Percentiles rank a stretch among this genome's conserved stretches.
These are phyloP conservation scores for Pomacea maculata DNA, from an alignment of 1,140 invertebrate species.

Conservation along the genomic window DNA sequence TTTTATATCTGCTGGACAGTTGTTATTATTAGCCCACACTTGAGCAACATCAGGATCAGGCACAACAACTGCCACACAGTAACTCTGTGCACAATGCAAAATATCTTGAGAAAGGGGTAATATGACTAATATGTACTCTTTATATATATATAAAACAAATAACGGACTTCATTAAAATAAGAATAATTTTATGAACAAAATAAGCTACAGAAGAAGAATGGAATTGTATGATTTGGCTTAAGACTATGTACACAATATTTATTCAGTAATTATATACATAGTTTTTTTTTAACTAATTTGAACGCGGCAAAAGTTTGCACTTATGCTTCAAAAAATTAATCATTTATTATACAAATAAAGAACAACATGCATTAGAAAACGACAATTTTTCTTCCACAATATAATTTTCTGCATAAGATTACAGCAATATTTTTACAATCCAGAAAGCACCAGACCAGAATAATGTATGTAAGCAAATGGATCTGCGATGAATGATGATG, in stretches of 20 bases:
- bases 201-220: too few species aligned
- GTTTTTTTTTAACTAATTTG: too few species aligned
- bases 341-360: too few species aligned
- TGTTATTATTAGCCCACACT: slow-evolving; percentile 83
- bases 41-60: slow-evolving; percentile 92
- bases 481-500: too few species aligned
- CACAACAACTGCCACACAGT: slow-evolving; percentile 91
- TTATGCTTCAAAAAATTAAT: too few species aligned
- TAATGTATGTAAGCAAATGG: too few species aligned
- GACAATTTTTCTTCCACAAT: too few species aligned
- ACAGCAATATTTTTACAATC: too few species aligned
- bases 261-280: neutral
- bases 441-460: too few species aligned
- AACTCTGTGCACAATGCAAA: slow-evolving; percentile 73
- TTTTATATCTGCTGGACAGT: slow-evolving; percentile 33
- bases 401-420: too few species aligned
- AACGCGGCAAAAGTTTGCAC: too few species aligned
- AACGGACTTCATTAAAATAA: neutral
- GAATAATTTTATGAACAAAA: neutral
- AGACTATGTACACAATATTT: neutral
- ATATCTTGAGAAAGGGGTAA: neutral
- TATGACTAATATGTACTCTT: neutral
- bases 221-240: neutral
- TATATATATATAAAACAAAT: neutral
- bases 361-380: too few species aligned